phyloP scores from a whole-genome alignment of 2,888 invertebrate genomes.

The Stenodera caucasica region DNA sequence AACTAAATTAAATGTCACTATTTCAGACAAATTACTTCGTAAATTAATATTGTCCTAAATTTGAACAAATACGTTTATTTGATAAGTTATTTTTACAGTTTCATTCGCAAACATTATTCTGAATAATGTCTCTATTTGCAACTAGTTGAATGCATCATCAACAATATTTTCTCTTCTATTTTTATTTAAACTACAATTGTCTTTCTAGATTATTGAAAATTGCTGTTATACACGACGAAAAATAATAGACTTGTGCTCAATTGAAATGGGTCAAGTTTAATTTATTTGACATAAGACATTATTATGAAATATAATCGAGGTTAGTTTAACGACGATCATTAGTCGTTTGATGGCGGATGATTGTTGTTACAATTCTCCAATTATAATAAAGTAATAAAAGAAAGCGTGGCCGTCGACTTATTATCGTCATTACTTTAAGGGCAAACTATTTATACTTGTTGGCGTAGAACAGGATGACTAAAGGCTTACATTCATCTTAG shows the following conservation, averaged over 20 bases:
- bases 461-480: conserved; percentile 41
- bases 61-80: no score
- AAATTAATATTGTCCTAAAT: no score
- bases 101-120: background rate
- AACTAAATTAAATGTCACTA: conserved; percentile 19
- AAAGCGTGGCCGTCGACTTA: conserved; percentile 38
- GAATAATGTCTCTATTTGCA: background rate
- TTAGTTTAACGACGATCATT: conserved; percentile 11
- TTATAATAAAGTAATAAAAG: conserved; percentile 36
- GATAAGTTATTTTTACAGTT: background rate
- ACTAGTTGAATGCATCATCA: conserved; percentile 3
- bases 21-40: conserved; percentile 17
- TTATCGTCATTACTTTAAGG: conserved; percentile 38
- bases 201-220: no score
- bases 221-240: background rate
- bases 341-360: conserved; percentile 22
- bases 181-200: background rate
- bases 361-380: conserved; percentile 26
- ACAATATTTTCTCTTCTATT: background rate
- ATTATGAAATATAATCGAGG: conserved; percentile 19
- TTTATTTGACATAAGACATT: conserved; percentile 10
- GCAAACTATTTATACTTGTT: conserved; percentile 42
- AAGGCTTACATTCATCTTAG: conserved; percentile 41
- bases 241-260: no score
- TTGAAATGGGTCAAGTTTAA: background rate